Evolutionary conservation across 2,797 vertebrate genomes (phyloP).

Genomic region (Acomys russatus): DNA sequence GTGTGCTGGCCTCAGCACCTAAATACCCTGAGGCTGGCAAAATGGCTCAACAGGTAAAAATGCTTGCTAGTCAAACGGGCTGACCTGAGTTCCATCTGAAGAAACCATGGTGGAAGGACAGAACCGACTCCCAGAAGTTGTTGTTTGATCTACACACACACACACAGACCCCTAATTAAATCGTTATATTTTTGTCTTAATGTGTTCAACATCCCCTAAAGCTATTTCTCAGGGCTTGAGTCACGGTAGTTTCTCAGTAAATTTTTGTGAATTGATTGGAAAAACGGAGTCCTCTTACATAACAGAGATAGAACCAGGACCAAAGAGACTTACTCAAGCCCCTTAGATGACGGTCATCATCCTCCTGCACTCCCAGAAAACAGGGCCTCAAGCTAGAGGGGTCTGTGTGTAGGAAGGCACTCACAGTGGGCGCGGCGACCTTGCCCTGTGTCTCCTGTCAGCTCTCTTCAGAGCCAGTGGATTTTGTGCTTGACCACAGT

Average conservation of each 20-base stretch:
- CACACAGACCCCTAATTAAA: not conserved
- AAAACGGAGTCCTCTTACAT: not conserved
- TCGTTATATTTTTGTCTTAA: not conserved
- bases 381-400: not conserved
- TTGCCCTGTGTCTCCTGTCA: not conserved
- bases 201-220: not conserved
- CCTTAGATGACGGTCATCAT: conserved; percentile 30
- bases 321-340: conserved; percentile 4
- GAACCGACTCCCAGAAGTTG: not conserved
- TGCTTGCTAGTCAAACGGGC: not conserved
- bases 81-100: not conserved
- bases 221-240: not conserved
- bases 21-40: not conserved
- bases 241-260: conserved; percentile 45
- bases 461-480: conserved; percentile 43
- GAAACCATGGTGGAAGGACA: not conserved
- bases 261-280: conserved; percentile 52
- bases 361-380: conserved; percentile 32
- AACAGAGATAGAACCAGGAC: not conserved
- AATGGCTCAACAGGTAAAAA: not conserved
- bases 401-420: not conserved
- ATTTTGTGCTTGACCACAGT: conserved; percentile 49
- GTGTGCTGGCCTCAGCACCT: conserved; percentile 7
- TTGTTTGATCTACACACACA: not conserved
- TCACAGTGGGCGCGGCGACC: not conserved